Base-by-base conservation (phyloP, 1,140 invertebrate species). In the Ceratosolen fusciceps region DNA sequence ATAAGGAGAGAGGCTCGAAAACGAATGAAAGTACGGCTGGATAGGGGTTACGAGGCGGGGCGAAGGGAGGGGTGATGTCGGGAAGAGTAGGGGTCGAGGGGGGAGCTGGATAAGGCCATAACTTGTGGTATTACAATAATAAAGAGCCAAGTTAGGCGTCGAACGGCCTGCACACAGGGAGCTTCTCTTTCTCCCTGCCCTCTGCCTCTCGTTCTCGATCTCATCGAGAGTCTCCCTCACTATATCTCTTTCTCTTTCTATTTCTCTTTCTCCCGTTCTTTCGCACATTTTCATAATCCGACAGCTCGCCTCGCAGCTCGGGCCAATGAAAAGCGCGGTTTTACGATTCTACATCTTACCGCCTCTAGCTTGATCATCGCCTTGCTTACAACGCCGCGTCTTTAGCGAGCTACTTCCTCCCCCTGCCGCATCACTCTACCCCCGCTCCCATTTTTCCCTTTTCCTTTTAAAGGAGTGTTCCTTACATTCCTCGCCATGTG, bases 61-160 rank as follows among this genome's bases (percentile, higher is more conserved):
- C n/a, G n/a, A n/a, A n/a, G n/a, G n/a, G n/a, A n/a, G n/a, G n/a
- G n/a, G n/a, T n/a, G n/a, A n/a, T n/a, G n/a, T n/a, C n/a, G n/a
- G n/a, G n/a, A n/a, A n/a, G n/a, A n/a, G n/a, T n/a, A n/a, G n/a
- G n/a, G n/a, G n/a, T n/a, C n/a, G n/a, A 52, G 31, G 65, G 80
- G 82, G 80, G 77, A 37, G 49, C 60, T 79, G 82, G 80, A 77
- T 74, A 77, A 68, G 85, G 81, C 81, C 85, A 85, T 88, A 88
- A 89, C 85, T 88, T 85, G 34, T 78, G 84, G 87, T 80, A 89
- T 89, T 88, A 89, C 85, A 88, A 89, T 89, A 88, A 89, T 89
- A 88, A 88, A 89, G 85, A 86, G 84, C 82, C 82, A 83, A 76
- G 83, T 86, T 87, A 86, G 83, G 83, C 82, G 58, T 76, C 56